A percentile compares a stretch with the other conserved stretches of the same genome.
Evolutionary conservation across 2,113 vertebrate species (phyloP).

Genomic region (Cyphomyrus plagiostoma): DNA sequence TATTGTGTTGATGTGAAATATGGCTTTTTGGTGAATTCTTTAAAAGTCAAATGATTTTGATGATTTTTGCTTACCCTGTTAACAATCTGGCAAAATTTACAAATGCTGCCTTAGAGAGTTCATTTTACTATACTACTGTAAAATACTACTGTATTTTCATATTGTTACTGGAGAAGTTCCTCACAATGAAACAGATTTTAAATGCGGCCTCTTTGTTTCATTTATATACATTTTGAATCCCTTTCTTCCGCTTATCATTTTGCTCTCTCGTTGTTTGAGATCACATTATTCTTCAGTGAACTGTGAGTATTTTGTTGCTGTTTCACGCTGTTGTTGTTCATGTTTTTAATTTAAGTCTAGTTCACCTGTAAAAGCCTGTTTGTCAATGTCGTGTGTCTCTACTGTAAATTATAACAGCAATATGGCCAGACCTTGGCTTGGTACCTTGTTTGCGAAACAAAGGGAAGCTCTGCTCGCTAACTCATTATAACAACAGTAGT

Average conservation of each 20-base stretch:
- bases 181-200: neutral
- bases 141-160: too few species aligned
- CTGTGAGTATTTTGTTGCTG: constrained; percentile 13
- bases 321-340: neutral
- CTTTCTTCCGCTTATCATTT: neutral
- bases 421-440: constrained; percentile 5
- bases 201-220: neutral
- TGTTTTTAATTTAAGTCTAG: neutral
- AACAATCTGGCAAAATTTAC: neutral
- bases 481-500: constrained; percentile 27
- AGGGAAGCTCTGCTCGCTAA: neutral
- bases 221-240: neutral
- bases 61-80: neutral
- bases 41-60: neutral
- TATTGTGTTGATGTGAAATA: neutral
- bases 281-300: neutral
- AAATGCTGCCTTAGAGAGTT: neutral
- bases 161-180: neutral
- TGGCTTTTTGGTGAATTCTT: neutral
- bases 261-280: neutral
- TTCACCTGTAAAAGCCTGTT: neutral
- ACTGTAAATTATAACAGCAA: constrained; percentile 16
- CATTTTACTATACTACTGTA: neutral
- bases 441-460: constrained; percentile 8
- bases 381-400: neutral